A percentile compares a stretch with the other conserved stretches of the same genome.
Evolutionary conservation across 1,140 invertebrate species (phyloP).

Genomic region (Brachionus rotundiformis): DNA sequence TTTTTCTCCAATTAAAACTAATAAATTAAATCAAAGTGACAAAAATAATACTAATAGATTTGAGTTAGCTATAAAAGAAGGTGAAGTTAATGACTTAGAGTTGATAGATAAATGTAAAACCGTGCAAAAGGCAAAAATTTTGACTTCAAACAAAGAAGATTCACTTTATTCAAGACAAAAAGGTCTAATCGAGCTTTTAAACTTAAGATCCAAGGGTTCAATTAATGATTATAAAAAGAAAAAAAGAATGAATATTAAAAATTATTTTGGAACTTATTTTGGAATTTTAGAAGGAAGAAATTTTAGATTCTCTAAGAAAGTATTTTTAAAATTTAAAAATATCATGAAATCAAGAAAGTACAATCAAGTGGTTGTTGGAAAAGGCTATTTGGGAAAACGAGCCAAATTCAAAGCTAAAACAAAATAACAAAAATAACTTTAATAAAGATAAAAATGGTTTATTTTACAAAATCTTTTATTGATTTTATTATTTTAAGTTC

Average conservation of each 20-base stretch:
- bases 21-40: not conserved
- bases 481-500: conserved; percentile 12
- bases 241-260: not conserved
- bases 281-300: not conserved
- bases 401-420: not conserved
- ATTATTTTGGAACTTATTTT: conserved; percentile 5
- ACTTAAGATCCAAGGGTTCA: not conserved
- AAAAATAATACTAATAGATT: not conserved
- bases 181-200: not conserved
- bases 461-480: conserved; percentile 44
- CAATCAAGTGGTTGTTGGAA: not conserved
- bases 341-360: not conserved
- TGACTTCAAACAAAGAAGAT: not conserved
- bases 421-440: not conserved
- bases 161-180: conserved; percentile 21
- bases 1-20: not conserved
- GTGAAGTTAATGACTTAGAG: not conserved
- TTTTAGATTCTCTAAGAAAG: not conserved
- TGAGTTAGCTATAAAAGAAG: conserved; percentile 5
- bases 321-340: conserved; percentile 18
- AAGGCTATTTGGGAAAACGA: not conserved
- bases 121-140: not conserved
- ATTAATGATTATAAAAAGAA: not conserved
- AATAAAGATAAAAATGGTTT: not conserved
- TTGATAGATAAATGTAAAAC: not conserved